These are phyloP conservation scores for Oscheius sp. DNA, from an alignment of 2,888 invertebrate species.

Conservation along the genomic window DNA sequence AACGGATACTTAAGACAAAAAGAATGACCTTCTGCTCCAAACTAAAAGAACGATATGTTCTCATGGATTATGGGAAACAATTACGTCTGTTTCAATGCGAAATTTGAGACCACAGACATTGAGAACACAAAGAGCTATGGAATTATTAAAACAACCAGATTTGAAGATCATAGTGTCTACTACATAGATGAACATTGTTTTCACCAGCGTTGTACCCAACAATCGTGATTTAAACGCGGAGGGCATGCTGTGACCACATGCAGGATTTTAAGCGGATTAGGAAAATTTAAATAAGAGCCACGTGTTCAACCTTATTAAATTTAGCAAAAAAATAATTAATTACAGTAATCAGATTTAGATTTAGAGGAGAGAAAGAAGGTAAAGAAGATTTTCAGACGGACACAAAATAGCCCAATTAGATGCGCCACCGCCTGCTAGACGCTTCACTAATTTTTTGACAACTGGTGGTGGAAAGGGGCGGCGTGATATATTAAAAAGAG, in stretches of 20 bases:
- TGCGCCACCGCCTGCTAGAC: constrained; percentile 2
- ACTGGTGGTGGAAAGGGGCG: constrained; percentile 7
- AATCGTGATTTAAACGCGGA: not conserved
- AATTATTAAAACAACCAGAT: too few species aligned
- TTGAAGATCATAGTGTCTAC: too few species aligned
- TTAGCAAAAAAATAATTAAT: not conserved
- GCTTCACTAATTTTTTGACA: constrained; percentile 33
- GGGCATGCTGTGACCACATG: not conserved
- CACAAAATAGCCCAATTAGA: constrained; percentile 37
- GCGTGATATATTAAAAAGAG: not conserved
- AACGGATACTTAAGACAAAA: not conserved
- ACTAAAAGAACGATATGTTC: not conserved
- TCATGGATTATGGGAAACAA: constrained; percentile 5
- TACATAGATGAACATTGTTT: too few species aligned
- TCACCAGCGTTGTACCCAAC: not conserved
- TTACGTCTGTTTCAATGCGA: not conserved
- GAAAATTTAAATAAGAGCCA: constrained; percentile 8
- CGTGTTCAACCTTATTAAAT: not conserved
- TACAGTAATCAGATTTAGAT: not conserved
- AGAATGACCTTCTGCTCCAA: not conserved
- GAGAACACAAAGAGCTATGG: too few species aligned
- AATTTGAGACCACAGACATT: not conserved
- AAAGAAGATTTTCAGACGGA: not conserved
- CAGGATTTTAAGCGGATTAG: not conserved
- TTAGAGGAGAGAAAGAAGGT: too few species aligned